Conservation (phyloP, 2,888 invertebrate species). For the Anagyrus pseudococci region DNA sequence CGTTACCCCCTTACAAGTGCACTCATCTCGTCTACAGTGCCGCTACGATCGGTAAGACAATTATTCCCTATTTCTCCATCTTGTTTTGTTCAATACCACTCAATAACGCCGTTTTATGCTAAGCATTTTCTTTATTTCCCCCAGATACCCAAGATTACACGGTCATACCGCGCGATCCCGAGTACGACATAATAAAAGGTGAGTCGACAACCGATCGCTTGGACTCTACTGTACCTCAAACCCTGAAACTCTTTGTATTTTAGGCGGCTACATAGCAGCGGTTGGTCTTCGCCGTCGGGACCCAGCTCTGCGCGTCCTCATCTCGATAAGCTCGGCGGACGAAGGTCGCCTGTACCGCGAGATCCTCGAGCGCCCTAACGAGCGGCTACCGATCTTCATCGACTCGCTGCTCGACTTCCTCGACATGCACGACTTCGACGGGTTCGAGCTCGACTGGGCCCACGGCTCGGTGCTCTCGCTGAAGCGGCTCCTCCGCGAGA, state of each 20-base stretch:
- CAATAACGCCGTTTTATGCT: neutral
- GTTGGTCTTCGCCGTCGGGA: slow-evolving; percentile 73
- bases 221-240: no score
- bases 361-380: slow-evolving; percentile 66
- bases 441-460: slow-evolving; percentile 77
- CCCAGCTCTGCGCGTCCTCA: slow-evolving; percentile 72
- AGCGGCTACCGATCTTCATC: slow-evolving; percentile 66
- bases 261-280: slow-evolving; percentile 77
- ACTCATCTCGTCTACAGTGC: slow-evolving; percentile 79
- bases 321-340: slow-evolving; percentile 67
- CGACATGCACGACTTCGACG: slow-evolving; percentile 77
- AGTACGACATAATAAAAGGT: slow-evolving; percentile 78
- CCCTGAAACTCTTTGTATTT: no score
- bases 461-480: slow-evolving; percentile 64
- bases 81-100: no score
- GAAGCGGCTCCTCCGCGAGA: slow-evolving; percentile 67
- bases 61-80: neutral
- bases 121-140: neutral
- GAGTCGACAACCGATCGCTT: slow-evolving; percentile 33
- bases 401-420: slow-evolving; percentile 71
- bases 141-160: slow-evolving; percentile 70
- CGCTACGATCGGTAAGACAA: slow-evolving; percentile 66
- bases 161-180: slow-evolving; percentile 71
- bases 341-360: slow-evolving; percentile 70
- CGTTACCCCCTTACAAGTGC: slow-evolving; percentile 72